A percentile compares a stretch with the other conserved stretches of the same genome.
Evolutionary conservation across 2,888 invertebrate genomes (phyloP).

Genomic region (Coleophora flavipennella): DNA sequence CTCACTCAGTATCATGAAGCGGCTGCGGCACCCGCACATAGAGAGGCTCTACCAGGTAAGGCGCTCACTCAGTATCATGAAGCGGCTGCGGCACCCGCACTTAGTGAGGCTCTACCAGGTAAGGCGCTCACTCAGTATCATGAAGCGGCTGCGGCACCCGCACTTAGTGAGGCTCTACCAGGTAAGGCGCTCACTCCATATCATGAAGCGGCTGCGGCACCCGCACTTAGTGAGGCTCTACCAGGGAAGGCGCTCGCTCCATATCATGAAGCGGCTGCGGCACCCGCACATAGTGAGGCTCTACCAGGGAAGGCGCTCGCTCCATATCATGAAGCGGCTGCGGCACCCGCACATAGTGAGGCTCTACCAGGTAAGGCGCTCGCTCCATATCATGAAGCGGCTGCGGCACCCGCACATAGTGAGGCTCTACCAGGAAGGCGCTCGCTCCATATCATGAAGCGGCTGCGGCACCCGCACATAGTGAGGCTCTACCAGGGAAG

Average conservation of each 20-base stretch:
- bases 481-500: slow-evolving; percentile 93
- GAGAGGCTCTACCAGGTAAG: slow-evolving; percentile 93
- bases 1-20: slow-evolving; percentile 97
- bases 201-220: slow-evolving; percentile 93
- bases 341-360: slow-evolving; percentile 97
- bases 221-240: slow-evolving; percentile 97
- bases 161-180: slow-evolving; percentile 97
- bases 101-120: slow-evolving; percentile 95
- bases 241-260: slow-evolving; percentile 92
- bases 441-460: slow-evolving; percentile 96
- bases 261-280: slow-evolving; percentile 92
- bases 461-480: slow-evolving; percentile 94
- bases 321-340: slow-evolving; percentile 94
- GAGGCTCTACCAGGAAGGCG: slow-evolving; percentile 92
- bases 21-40: slow-evolving; percentile 94
- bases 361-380: slow-evolving; percentile 91
- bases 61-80: too few relatives aligned
- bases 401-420: slow-evolving; percentile 97
- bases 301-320: slow-evolving; percentile 93
- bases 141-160: slow-evolving; percentile 94
- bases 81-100: slow-evolving; percentile 93
- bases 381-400: slow-evolving; percentile 95
- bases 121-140: too few relatives aligned
- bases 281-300: slow-evolving; percentile 97
- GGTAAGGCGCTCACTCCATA: too few relatives aligned